Evolutionary conservation across 2,888 invertebrate species (phyloP).

Genomic region (Hirtodrosophila histrioides): DNA sequence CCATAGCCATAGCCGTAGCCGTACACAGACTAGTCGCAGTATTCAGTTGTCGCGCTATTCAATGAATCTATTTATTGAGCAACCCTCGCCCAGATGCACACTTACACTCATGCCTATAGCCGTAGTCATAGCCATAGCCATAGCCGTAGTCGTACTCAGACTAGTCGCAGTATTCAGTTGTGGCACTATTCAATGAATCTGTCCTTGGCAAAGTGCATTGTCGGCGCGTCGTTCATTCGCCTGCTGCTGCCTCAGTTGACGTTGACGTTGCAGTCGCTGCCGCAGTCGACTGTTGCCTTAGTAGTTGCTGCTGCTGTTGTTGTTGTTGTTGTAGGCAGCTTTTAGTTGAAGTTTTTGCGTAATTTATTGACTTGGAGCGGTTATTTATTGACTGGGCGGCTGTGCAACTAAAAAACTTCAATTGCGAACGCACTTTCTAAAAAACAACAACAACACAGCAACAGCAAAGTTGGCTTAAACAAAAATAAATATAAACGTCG

Average conservation of each 20-base stretch:
- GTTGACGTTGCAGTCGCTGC: slow-evolving; percentile 21
- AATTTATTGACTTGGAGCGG: slow-evolving; percentile 75
- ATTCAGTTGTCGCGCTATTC: slow-evolving; percentile 69
- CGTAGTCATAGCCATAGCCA: slow-evolving; percentile 14
- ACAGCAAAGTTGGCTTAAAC: background rate
- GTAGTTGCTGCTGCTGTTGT: slow-evolving; percentile 40
- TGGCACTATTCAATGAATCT: slow-evolving; percentile 82
- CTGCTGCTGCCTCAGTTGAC: slow-evolving; percentile 15
- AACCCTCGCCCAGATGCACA: slow-evolving; percentile 34
- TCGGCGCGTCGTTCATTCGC: slow-evolving; percentile 78
- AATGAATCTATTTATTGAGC: slow-evolving; percentile 79
- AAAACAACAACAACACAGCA: slow-evolving; percentile 37
- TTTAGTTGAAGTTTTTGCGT: slow-evolving; percentile 57
- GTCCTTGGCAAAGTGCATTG: slow-evolving; percentile 84
- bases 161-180: slow-evolving; percentile 35
- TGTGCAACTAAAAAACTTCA: slow-evolving; percentile 65
- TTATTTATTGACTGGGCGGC: slow-evolving; percentile 71
- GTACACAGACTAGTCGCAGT: slow-evolving; percentile 34
- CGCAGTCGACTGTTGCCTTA: slow-evolving; percentile 22
- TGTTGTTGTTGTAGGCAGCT: slow-evolving; percentile 45
- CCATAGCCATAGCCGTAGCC: slow-evolving; percentile 28
- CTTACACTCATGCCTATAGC: slow-evolving; percentile 14
- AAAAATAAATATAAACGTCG: slow-evolving; percentile 12
- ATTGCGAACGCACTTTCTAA: slow-evolving; percentile 78
- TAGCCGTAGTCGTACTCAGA: no score